Conservation (phyloP, 2,797 vertebrate species). For the Takifugu rubripes region DNA sequence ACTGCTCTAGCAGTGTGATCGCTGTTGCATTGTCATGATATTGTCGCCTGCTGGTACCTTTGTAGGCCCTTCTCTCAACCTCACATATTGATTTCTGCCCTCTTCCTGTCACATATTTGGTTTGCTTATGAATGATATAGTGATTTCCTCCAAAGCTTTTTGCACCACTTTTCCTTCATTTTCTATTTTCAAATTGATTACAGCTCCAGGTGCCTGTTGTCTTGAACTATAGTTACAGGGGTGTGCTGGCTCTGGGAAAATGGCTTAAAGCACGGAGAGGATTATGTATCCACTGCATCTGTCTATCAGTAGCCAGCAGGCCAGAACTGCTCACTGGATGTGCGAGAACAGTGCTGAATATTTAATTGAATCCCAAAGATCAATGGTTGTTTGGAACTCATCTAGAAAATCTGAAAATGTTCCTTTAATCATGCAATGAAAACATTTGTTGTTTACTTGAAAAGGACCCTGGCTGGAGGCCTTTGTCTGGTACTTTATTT, state of each 20-base stretch:
- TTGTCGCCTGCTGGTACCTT: no score
- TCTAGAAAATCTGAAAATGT: background rate
- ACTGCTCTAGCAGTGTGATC: background rate
- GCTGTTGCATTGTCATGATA: conserved; percentile 5
- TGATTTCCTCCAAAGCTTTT: background rate
- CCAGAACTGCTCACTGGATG: background rate
- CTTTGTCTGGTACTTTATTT: no score
- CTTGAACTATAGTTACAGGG: conserved; percentile 23
- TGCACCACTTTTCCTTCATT: background rate
- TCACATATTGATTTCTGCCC: conserved; percentile 1
- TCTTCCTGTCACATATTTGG: conserved; percentile 7
- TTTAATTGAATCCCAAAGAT: background rate
- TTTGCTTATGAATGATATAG: conserved; percentile 4
- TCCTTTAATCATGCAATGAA: background rate
- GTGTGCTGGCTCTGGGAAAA: conserved; percentile 17
- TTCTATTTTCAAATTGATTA: conserved; percentile 8
- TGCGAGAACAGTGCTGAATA: background rate
- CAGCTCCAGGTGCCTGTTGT: conserved; percentile 2
- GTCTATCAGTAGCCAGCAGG: conserved; percentile 19
- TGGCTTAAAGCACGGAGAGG: conserved; percentile 25
- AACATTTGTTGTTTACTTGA: background rate
- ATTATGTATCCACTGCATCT: conserved; percentile 37
- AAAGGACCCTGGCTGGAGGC: no score
- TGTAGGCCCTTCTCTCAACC: background rate
- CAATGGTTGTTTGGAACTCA: background rate